These are phyloP conservation scores for Entomobrya proxima DNA, from an alignment of 2,888 invertebrate species.

Conservation along the genomic window DNA sequence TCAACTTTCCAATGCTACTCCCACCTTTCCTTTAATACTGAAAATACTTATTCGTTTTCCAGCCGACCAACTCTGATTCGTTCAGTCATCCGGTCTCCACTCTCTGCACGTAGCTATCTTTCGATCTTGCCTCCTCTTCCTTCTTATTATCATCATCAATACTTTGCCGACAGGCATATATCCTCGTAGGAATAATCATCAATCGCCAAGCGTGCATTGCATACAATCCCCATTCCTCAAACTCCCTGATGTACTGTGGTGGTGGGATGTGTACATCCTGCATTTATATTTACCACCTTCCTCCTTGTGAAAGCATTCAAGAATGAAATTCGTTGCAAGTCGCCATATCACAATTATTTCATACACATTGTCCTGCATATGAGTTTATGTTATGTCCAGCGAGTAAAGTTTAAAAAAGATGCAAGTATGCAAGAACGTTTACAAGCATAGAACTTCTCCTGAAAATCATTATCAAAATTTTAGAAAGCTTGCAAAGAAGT, in stretches of 20 bases:
- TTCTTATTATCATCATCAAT: constrained; percentile 54
- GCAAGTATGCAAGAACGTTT: not conserved
- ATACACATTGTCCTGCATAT: not conserved
- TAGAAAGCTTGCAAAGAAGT: not conserved
- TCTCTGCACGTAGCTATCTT: not conserved
- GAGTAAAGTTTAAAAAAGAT: not conserved
- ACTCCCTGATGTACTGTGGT: not conserved
- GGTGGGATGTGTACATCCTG: not conserved
- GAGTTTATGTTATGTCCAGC: constrained; percentile 44
- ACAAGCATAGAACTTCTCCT: too few relatives aligned
- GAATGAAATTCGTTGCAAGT: constrained; percentile 53
- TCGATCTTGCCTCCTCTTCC: not conserved
- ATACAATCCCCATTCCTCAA: not conserved
- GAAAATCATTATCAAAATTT: not conserved
- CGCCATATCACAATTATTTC: not conserved
- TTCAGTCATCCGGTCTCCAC: constrained; percentile 5
- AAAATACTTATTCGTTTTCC: constrained; percentile 32
- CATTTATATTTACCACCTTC: not conserved
- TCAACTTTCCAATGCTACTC: constrained; percentile 19
- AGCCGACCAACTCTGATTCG: constrained; percentile 50
- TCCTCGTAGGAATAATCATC: constrained; percentile 31
- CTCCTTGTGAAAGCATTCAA: constrained; percentile 33
- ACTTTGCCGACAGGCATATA: constrained; percentile 58
- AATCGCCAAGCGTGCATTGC: not conserved
- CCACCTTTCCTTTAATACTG: constrained; percentile 33